Evolutionary conservation across 2,113 vertebrate species (phyloP).

Genomic region (Chloropsis hardwickii): DNA sequence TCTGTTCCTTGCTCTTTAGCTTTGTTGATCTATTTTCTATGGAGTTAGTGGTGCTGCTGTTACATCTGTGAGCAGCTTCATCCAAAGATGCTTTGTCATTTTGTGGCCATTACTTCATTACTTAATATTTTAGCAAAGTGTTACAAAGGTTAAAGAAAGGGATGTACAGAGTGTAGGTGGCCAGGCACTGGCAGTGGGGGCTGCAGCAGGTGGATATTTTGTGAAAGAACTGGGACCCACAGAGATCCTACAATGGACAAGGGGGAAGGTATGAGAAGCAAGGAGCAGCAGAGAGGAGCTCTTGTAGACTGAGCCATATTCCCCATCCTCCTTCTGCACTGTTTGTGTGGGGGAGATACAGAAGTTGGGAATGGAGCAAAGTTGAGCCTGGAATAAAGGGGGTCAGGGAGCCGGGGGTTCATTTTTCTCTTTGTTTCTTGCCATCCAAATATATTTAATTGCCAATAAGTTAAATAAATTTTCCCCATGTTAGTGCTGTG

Average conservation of each 20-base stretch:
- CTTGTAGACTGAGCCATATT: accelerated
- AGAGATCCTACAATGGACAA: neutral
- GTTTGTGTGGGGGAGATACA: neutral
- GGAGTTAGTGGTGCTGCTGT: neutral
- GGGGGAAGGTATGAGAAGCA: neutral
- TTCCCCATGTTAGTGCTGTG: neutral
- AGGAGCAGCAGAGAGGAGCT: neutral
- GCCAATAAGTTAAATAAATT: neutral
- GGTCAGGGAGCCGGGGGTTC: accelerated
- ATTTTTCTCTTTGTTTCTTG: neutral
- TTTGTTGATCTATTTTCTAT: neutral
- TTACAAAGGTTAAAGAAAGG: neutral
- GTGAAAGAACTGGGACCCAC: neutral
- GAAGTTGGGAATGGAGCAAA: neutral
- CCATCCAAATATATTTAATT: neutral
- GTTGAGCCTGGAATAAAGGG: neutral
- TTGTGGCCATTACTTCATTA: neutral
- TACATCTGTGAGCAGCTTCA: neutral
- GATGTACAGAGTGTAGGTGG: accelerated
- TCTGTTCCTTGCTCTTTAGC: neutral
- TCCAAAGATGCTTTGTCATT: neutral
- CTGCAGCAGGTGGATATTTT: neutral
- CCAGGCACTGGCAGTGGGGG: accelerated
- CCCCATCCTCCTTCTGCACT: neutral
- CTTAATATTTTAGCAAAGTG: neutral